phyloP scores from a whole-genome alignment of 1,140 invertebrate genomes.

The Macrobrachium rosenbergii region DNA sequence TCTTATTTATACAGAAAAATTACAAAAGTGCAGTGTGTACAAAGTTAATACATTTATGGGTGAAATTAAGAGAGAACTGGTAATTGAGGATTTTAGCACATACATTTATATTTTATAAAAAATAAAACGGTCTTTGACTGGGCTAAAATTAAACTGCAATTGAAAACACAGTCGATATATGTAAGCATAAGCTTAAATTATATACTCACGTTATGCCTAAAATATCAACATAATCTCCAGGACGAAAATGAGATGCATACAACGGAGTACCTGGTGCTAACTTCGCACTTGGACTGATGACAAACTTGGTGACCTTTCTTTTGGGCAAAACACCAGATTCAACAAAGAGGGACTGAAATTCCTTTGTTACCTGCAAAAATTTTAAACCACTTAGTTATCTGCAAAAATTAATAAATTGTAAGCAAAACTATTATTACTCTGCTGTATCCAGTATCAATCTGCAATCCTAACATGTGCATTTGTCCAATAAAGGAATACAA shows the following conservation, averaged over 20 bases:
- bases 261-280: constrained; percentile 92
- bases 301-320: constrained; percentile 84
- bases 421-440: background rate
- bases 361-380: constrained; percentile 81
- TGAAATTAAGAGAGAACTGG: too few relatives aligned
- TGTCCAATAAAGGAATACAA: too few relatives aligned
- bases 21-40: too few relatives aligned
- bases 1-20: too few relatives aligned
- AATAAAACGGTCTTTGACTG: too few relatives aligned
- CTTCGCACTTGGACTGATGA: constrained; percentile 88
- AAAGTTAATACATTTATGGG: too few relatives aligned
- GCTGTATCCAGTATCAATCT: too few relatives aligned
- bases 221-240: constrained; percentile 92
- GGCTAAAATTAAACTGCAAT: too few relatives aligned
- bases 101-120: too few relatives aligned
- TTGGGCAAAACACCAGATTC: constrained; percentile 92
- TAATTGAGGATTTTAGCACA: too few relatives aligned
- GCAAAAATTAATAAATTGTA: constrained; percentile 30
- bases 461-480: too few relatives aligned
- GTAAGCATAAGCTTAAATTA: background rate
- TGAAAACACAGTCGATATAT: background rate
- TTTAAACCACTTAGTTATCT: constrained; percentile 47
- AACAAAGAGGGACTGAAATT: constrained; percentile 90
- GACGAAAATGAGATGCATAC: constrained; percentile 87
- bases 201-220: constrained; percentile 88